These are phyloP conservation scores for Peromyscus polionotus DNA, from an alignment of 2,113 vertebrate genomes.

Conservation along the genomic window DNA sequence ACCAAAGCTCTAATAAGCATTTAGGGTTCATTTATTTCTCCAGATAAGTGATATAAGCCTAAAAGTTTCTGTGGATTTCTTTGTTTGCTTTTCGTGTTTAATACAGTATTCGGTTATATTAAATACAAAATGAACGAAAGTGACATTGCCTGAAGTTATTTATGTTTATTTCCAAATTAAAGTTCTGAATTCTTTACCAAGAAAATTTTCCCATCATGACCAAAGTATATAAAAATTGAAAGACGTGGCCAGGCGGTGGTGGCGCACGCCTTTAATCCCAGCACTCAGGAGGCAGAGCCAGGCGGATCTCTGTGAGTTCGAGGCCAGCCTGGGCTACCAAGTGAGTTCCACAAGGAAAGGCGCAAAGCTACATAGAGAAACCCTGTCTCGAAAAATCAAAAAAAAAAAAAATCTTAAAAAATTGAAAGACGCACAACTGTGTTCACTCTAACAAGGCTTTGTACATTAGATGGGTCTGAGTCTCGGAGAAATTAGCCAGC, in stretches of 20 bases:
- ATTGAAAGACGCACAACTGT: not conserved
- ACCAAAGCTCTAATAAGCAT: constrained; percentile 23
- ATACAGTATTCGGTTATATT: constrained; percentile 1
- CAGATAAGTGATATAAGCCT: not conserved
- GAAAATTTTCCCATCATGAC: not conserved
- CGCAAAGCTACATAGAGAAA: too few relatives aligned
- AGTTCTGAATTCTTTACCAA: constrained; percentile 22
- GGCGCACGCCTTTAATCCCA: too few relatives aligned
- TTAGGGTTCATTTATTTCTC: constrained; percentile 64
- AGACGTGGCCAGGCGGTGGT: too few relatives aligned
- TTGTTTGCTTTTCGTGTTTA: not conserved
- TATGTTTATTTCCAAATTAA: not conserved
- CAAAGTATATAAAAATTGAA: not conserved
- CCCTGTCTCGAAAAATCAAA: too few relatives aligned
- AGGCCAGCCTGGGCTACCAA: too few relatives aligned
- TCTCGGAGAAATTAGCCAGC: not conserved
- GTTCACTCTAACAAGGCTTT: not conserved
- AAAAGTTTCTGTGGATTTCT: not conserved
- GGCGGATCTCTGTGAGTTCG: too few relatives aligned
- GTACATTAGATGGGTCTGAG: not conserved
- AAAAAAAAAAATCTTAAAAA: too few relatives aligned
- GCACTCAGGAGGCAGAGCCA: too few relatives aligned
- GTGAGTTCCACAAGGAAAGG: too few relatives aligned
- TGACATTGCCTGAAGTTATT: not conserved
- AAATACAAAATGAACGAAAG: constrained; percentile 25